Conservation (phyloP, 2,888 invertebrate genomes). For the Pandemis cinnamomeana region DNA sequence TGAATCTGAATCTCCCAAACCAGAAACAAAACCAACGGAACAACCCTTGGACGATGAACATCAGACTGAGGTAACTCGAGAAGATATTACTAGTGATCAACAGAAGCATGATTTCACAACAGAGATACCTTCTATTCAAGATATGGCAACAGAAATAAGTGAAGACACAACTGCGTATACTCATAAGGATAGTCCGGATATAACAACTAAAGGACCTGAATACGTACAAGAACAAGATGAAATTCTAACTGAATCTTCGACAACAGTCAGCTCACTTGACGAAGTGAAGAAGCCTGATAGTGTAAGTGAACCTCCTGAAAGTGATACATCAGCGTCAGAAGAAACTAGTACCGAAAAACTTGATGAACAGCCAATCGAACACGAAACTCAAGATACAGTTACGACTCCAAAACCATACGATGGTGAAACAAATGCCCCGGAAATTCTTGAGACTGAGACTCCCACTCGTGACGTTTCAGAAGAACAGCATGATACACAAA, state of each 20-base stretch:
- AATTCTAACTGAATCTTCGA: constrained; percentile 12
- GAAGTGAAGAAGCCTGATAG: constrained; percentile 17
- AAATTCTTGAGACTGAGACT: neutral
- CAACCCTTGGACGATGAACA: neutral
- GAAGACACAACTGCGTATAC: constrained; percentile 14
- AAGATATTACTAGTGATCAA: constrained; percentile 15
- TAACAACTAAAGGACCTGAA: constrained; percentile 27
- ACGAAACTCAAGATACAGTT: neutral
- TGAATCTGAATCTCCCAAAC: constrained; percentile 3
- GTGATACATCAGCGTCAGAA: constrained; percentile 13
- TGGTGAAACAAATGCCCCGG: constrained; percentile 11
- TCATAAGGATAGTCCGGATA: constrained; percentile 37
- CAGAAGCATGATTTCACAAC: constrained; percentile 11
- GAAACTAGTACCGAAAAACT: constrained; percentile 32
- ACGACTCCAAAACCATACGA: constrained; percentile 25
- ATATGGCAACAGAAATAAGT: constrained; percentile 8
- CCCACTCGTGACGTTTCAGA: neutral
- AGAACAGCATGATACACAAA: neutral
- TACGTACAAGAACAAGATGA: constrained; percentile 3
- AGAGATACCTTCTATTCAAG: constrained; percentile 3
- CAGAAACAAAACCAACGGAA: constrained; percentile 5
- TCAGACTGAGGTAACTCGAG: constrained; percentile 1
- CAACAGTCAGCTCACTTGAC: neutral
- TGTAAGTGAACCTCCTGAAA: constrained; percentile 29
- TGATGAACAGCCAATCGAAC: constrained; percentile 10